phyloP scores from a whole-genome alignment of 2,113 vertebrate species.

The Ictalurus punctatus region DNA sequence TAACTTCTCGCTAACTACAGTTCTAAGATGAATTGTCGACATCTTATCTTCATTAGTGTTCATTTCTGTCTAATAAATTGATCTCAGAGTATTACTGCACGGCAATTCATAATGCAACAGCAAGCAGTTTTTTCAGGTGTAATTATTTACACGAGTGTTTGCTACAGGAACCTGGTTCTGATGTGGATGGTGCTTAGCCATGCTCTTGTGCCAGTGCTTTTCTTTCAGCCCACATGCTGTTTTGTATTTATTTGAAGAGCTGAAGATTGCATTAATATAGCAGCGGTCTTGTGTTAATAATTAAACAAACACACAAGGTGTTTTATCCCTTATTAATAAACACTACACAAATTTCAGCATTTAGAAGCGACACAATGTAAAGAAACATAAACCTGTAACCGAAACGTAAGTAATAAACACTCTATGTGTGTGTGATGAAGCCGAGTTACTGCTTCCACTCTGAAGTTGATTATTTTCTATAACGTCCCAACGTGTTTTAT shows the following conservation, averaged over 20 bases:
- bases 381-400: neutral
- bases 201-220: neutral
- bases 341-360: neutral
- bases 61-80: neutral
- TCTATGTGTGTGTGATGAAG: too few relatives aligned
- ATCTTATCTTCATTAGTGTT: neutral
- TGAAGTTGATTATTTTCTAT: too few relatives aligned
- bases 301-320: conserved; percentile 42
- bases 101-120: neutral
- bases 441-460: too few relatives aligned
- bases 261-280: conserved; percentile 54
- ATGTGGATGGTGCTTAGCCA: neutral
- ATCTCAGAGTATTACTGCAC: neutral
- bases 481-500: too few relatives aligned
- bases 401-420: neutral
- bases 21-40: neutral
- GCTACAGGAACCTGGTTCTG: neutral
- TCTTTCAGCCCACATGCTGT: neutral
- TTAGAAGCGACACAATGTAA: neutral
- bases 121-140: neutral
- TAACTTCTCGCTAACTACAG: neutral
- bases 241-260: conserved; percentile 62
- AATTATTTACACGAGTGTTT: neutral
- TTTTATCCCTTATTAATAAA: neutral
- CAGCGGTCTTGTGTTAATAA: conserved; percentile 61